Evolutionary conservation across 2,888 invertebrate genomes (phyloP).

Genomic region (Metacarcinus magister): DNA sequence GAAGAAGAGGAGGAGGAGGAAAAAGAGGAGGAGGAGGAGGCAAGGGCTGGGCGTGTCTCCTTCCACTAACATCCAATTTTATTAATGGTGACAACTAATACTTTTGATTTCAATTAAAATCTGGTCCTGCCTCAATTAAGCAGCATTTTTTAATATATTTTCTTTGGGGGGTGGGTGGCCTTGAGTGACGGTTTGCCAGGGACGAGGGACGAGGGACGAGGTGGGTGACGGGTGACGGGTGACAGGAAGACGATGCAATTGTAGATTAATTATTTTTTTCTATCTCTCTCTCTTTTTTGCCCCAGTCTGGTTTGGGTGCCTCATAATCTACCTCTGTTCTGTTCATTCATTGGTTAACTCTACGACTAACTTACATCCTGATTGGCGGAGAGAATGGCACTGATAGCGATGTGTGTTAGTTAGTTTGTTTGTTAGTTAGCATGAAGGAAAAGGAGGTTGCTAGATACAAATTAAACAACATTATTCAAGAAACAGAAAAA

Average conservation of each 20-base stretch:
- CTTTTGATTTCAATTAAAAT: constrained; percentile 66
- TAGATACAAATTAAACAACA: too few relatives aligned
- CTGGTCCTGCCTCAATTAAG: constrained; percentile 63
- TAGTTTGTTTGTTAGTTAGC: too few relatives aligned
- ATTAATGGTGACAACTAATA: constrained; percentile 56
- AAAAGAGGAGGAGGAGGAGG: neutral
- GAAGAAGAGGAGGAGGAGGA: neutral
- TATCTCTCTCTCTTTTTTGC: neutral
- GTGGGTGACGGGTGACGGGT: neutral
- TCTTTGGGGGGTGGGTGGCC: neutral
- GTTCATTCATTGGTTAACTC: neutral
- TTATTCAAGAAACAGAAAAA: too few relatives aligned
- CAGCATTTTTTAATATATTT: neutral
- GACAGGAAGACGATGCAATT: neutral
- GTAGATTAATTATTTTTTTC: neutral
- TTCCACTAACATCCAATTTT: constrained; percentile 16
- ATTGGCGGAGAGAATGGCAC: neutral
- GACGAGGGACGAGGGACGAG: neutral
- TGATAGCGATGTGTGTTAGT: neutral
- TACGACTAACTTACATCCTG: neutral
- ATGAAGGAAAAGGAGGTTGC: too few relatives aligned
- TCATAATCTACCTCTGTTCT: neutral
- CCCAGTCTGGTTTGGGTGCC: neutral
- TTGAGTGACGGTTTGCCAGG: constrained; percentile 18
- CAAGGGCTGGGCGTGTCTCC: neutral